Percentiles rank a stretch among this genome's conserved stretches.
Conservation (phyloP, 1,140 invertebrate species). For the Melanaphis sacchari region DNA sequence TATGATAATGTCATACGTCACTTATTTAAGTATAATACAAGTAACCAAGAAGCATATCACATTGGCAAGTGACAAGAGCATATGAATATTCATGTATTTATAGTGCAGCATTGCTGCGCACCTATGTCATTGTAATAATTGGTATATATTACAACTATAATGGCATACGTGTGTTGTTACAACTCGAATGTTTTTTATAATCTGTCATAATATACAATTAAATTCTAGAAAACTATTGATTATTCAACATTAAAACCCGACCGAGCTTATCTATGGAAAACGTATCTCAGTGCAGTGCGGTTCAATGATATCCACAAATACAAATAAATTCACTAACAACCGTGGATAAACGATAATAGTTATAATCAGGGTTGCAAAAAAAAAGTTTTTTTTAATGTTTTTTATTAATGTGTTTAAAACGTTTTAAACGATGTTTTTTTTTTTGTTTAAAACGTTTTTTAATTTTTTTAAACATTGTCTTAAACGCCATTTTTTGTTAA, state of each 20-base stretch:
- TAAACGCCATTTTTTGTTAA: too few relatives aligned
- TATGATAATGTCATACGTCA: neutral
- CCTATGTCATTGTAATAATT: neutral
- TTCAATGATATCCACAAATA: neutral
- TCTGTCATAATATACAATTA: neutral
- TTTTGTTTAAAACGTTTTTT: too few relatives aligned
- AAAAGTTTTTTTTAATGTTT: too few relatives aligned
- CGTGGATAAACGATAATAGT: neutral
- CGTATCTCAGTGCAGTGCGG: neutral
- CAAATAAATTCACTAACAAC: neutral
- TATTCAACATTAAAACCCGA: neutral
- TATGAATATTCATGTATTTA: neutral
- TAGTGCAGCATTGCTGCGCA: neutral
- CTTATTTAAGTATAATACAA: neutral
- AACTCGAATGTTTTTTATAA: conserved; percentile 4
- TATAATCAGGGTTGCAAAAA: too few relatives aligned
- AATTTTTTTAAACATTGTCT: too few relatives aligned
- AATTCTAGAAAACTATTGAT: neutral
- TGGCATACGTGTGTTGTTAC: neutral
- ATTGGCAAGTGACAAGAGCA: neutral
- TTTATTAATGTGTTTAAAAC: too few relatives aligned
- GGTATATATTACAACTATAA: neutral
- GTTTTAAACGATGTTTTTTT: too few relatives aligned
- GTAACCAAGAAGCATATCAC: neutral
- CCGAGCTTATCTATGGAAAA: neutral